Conservation (phyloP, 2,888 invertebrate species). For the Trichacis sp. region DNA sequence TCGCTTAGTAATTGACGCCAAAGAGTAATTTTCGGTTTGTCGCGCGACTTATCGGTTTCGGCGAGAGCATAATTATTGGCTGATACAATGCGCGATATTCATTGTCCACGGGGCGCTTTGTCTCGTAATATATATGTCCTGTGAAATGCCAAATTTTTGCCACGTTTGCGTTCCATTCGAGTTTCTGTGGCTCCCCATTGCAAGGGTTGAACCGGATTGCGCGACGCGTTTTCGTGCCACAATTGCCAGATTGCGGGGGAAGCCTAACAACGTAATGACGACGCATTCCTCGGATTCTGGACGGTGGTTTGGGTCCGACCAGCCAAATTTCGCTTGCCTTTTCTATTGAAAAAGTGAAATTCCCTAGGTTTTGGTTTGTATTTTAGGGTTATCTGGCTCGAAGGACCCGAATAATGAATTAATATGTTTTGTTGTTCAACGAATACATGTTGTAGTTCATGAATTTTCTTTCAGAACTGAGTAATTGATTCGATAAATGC, state of each 20-base stretch:
- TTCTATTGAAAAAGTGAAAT: too few relatives aligned
- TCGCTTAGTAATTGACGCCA: constrained; percentile 52
- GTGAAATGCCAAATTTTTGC: constrained; percentile 20
- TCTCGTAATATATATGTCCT: constrained; percentile 16
- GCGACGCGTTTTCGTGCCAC: constrained; percentile 52
- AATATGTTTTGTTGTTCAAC: too few relatives aligned
- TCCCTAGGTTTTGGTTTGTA: too few relatives aligned
- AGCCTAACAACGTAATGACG: constrained; percentile 51
- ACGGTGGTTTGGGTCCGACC: neutral
- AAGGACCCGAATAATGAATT: too few relatives aligned
- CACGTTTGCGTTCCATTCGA: constrained; percentile 32
- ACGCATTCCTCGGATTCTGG: constrained; percentile 49
- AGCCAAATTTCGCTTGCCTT: constrained; percentile 1
- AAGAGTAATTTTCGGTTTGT: constrained; percentile 56
- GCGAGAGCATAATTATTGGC: constrained; percentile 16
- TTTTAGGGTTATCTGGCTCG: too few relatives aligned
- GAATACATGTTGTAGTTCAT: too few relatives aligned
- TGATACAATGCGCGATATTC: constrained; percentile 25
- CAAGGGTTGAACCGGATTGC: constrained; percentile 48
- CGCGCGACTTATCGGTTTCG: constrained; percentile 28
- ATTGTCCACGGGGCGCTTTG: constrained; percentile 28
- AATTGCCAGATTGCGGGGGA: constrained; percentile 50
- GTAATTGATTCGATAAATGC: too few relatives aligned
- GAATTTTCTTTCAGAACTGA: too few relatives aligned
- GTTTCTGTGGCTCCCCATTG: constrained; percentile 18